Conservation (phyloP, 2,888 invertebrate genomes). For the Macaria liturata region DNA sequence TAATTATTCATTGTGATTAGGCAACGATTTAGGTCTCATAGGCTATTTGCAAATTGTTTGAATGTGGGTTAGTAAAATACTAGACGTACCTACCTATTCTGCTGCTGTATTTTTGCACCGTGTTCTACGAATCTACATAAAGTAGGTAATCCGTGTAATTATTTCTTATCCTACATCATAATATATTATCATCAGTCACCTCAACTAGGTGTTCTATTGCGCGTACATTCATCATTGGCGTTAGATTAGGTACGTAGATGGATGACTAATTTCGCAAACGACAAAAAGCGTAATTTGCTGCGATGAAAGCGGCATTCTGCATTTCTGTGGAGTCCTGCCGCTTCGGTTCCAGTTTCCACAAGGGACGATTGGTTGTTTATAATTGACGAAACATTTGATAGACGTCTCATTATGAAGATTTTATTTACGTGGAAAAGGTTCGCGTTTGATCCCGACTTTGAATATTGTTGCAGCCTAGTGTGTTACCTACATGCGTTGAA, state of each 20-base stretch:
- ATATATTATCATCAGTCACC: constrained; percentile 5
- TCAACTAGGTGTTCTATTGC: constrained; percentile 7
- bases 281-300: constrained; percentile 15
- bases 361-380: constrained; percentile 33
- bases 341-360: constrained; percentile 14
- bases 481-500: too few relatives aligned
- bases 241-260: constrained; percentile 23
- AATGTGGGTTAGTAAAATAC: constrained; percentile 11
- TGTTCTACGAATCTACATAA: too few relatives aligned
- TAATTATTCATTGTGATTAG: constrained; percentile 11
- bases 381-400: constrained; percentile 30
- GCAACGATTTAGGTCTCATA: neutral
- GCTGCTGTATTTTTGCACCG: too few relatives aligned
- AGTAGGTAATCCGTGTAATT: too few relatives aligned
- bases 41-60: constrained; percentile 9
- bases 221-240: constrained; percentile 3
- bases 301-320: constrained; percentile 12
- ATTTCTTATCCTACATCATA: neutral
- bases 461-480: too few relatives aligned
- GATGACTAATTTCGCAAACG: constrained; percentile 19
- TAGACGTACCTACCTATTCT: too few relatives aligned
- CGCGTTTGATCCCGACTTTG: too few relatives aligned
- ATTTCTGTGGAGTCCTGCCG: constrained; percentile 6
- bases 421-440: too few relatives aligned
- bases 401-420: too few relatives aligned